Conservation (phyloP, 2,797 vertebrate species). For the Tragopan temminckii region DNA sequence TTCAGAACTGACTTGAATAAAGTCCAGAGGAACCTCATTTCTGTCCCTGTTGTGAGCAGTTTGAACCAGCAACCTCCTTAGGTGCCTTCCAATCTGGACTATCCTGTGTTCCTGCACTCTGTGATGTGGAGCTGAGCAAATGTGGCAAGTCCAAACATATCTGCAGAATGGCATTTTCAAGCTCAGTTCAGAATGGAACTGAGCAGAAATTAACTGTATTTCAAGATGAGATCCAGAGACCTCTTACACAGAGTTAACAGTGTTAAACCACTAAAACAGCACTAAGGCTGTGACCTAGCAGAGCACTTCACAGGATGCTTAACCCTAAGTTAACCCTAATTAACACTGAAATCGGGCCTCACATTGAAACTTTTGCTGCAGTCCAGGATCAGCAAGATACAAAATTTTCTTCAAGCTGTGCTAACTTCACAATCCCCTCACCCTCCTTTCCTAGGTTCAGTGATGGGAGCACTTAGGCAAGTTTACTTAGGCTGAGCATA, state of each 20-base stretch:
- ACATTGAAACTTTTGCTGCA: not conserved
- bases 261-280: not conserved
- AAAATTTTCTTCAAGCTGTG: not conserved
- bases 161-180: not conserved
- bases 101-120: not conserved
- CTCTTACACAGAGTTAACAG: not conserved
- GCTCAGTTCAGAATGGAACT: not conserved
- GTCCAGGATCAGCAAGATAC: not conserved
- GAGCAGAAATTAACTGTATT: not conserved
- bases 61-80: not conserved
- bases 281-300: not conserved
- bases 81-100: not conserved
- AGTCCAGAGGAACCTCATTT: not conserved
- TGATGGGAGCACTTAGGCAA: not conserved
- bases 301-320: not conserved
- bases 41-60: not conserved
- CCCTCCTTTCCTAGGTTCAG: not conserved
- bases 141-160: not conserved
- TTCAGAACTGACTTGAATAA: not conserved
- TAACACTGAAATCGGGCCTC: not conserved
- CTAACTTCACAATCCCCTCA: not conserved
- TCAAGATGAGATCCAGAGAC: not conserved
- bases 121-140: not conserved
- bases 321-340: not conserved
- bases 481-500: slow-evolving; percentile 20